These are phyloP conservation scores for Cardiocondyla obscurior DNA, from an alignment of 1,140 invertebrate genomes.

Conservation along the genomic window DNA sequence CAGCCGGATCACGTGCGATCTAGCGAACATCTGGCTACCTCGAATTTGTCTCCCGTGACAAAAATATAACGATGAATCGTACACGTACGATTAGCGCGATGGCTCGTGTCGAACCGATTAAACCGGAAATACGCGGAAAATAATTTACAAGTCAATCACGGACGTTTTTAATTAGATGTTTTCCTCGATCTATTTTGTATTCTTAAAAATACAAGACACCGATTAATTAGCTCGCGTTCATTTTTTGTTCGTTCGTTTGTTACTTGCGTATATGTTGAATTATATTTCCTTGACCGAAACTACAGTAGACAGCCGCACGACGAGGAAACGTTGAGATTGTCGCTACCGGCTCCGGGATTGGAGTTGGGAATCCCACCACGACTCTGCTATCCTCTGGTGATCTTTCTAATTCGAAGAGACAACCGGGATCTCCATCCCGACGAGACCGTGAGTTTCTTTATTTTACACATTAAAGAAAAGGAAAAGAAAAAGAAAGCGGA, in stretches of 20 bases:
- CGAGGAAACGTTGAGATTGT: conserved; percentile 87
- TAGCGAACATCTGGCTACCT: not conserved
- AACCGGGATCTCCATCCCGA: conserved; percentile 87
- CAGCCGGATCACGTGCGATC: not conserved
- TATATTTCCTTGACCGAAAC: conserved; percentile 73
- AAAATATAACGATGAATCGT: not conserved
- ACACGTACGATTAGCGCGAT: not conserved
- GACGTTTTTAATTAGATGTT: not conserved
- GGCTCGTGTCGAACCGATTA: not conserved
- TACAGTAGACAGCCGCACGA: conserved; percentile 87
- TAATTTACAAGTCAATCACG: not conserved
- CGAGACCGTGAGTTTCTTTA: conserved; percentile 86
- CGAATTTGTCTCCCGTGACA: too few relatives aligned
- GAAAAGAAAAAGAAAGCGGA: not conserved
- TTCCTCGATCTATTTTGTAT: not conserved
- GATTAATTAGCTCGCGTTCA: not conserved
- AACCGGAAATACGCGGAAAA: not conserved
- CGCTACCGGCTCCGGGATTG: conserved; percentile 86
- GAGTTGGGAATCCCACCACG: conserved; percentile 89
- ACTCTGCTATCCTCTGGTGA: conserved; percentile 90
- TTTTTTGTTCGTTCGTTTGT: not conserved
- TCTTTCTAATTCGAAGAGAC: conserved; percentile 88
- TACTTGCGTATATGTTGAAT: not conserved
- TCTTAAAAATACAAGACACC: not conserved
- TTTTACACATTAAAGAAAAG: not conserved